Percentiles rank a stretch among this genome's conserved stretches.
Conservation (phyloP, 2,888 invertebrate species). For the Andricus curvator region DNA sequence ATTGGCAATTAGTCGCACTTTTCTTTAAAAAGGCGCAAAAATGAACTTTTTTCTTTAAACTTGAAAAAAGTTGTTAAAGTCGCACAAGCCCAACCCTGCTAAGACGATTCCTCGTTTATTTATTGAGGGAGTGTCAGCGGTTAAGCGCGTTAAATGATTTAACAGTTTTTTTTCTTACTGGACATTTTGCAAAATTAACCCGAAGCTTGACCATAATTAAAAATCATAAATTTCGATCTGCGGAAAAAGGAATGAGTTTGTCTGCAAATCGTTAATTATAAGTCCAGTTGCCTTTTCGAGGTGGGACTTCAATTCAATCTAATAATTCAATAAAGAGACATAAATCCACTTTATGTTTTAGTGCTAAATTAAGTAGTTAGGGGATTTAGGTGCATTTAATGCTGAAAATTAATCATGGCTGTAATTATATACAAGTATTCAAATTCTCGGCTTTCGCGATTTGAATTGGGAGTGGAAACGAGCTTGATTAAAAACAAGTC, state of each 20-base stretch:
- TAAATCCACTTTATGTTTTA: background rate
- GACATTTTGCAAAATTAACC: constrained; percentile 1
- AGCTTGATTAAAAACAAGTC: background rate
- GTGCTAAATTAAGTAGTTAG: background rate
- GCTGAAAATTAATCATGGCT: background rate
- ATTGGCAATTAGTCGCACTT: no score
- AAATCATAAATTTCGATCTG: background rate
- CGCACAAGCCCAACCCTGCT: no score
- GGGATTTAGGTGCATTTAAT: background rate
- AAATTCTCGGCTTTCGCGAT: background rate
- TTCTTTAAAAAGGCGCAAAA: no score
- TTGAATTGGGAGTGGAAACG: background rate
- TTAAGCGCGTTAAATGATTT: background rate
- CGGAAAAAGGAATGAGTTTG: background rate
- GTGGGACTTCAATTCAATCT: background rate
- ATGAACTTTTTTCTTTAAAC: no score
- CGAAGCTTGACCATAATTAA: background rate
- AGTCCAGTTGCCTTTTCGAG: background rate
- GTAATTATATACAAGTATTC: background rate
- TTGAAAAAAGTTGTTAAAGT: no score
- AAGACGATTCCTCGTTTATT: background rate
- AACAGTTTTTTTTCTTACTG: background rate
- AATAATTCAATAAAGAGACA: background rate
- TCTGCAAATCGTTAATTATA: background rate
- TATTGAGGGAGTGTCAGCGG: background rate